These are phyloP conservation scores for Cebidichthys violaceus DNA, from an alignment of 2,113 vertebrate genomes.

Conservation along the genomic window DNA sequence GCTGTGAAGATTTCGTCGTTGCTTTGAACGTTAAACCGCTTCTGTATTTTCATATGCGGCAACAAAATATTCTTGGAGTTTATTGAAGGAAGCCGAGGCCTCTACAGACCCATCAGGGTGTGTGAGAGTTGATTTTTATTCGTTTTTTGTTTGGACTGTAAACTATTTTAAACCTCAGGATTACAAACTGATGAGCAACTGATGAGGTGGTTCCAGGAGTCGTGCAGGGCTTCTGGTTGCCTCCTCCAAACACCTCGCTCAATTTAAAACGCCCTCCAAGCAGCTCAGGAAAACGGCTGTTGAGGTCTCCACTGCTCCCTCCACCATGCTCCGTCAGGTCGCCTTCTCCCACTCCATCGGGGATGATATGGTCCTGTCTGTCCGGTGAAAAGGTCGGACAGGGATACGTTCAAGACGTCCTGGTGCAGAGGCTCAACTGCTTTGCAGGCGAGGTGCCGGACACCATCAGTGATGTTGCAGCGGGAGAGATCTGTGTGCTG, in stretches of 20 bases:
- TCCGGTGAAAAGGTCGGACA: background rate
- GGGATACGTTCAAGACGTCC: background rate
- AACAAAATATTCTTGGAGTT: background rate
- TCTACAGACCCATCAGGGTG: constrained; percentile 1
- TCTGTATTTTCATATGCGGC: background rate
- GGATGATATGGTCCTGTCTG: background rate
- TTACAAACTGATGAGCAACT: background rate
- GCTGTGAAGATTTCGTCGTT: background rate
- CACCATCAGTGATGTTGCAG: background rate
- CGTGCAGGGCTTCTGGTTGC: constrained; percentile 1
- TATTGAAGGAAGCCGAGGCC: background rate
- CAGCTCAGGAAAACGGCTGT: background rate
- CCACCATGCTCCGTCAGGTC: background rate
- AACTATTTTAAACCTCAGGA: background rate
- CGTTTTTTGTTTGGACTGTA: background rate
- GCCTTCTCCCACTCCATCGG: background rate
- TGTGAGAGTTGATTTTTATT: background rate
- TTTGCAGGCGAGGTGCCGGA: background rate
- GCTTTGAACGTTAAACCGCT: too few species aligned
- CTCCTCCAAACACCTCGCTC: background rate
- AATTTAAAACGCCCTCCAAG: background rate
- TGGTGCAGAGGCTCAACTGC: background rate
- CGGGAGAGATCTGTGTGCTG: constrained; percentile 52
- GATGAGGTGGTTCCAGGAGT: constrained; percentile 1
- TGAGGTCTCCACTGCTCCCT: background rate